Evolutionary conservation across 2,113 vertebrate genomes (phyloP), one percentile per base, ranked within the genome.

Genomic region (Phylloscopus trochiloides): DNA sequence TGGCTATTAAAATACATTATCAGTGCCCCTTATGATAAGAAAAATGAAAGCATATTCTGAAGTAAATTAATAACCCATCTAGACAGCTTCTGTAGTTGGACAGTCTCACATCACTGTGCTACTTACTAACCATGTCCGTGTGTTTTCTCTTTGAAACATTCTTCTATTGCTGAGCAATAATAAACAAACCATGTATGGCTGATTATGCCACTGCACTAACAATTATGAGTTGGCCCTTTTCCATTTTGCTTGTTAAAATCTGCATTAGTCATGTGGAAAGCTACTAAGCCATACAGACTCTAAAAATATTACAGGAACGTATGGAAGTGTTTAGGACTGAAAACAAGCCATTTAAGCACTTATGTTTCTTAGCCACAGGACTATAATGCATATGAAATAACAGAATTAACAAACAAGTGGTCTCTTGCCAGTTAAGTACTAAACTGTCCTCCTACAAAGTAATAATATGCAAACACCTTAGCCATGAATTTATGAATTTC

Each of bases 211-310:
- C 83, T 79, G 59, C 82, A 95, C 71, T 92, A 95, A 95, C 95
- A 97, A 96, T 96, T 96, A 97, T 75, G 94, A 89, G 74, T 61
- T 98, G 97, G 97, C 96, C 54, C 66, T 83, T 81, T 94, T 97
- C 97, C 96, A 97, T 82, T 91, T 31, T 89, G 85, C 94, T 94
- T 96, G 81, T 94, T 96, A 96, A 98, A 98, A 94, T 94, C 96
- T 97, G 96, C 92, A 97, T 95, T 97, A 94, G 91, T 89, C 92
- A 80, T 90, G 74, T 86, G 73, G 71, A 96, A 95, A 87, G 84
- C 87, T 32, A 57, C 79, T 92, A 96, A 92, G 85, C 50, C 92
- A 91, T 52, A 92, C 55, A 93, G 42, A 87, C 62, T 70, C 72
- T 83, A 71, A 94, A 94, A 96, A 74, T 34, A 26, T 42, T 66